Conservation (phyloP, 2,113 vertebrate species). For the Lophura nycthemera region DNA sequence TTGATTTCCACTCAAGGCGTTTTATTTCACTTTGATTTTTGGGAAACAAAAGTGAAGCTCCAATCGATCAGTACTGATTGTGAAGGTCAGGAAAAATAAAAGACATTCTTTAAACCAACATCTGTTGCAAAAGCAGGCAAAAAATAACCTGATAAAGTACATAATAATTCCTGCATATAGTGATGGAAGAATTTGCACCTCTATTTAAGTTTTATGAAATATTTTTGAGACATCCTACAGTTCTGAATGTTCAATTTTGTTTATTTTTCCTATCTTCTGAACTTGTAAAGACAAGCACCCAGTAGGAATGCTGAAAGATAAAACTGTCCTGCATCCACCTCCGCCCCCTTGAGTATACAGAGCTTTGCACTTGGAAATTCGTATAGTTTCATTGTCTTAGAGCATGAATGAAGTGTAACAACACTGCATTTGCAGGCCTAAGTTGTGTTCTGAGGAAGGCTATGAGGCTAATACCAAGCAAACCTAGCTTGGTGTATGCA, state of each 20-base stretch:
- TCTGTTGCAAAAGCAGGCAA: conserved; percentile 64
- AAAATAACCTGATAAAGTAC: conserved; percentile 68
- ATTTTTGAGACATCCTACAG: neutral
- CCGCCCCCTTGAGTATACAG: neutral
- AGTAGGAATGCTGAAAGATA: neutral
- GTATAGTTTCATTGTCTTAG: conserved; percentile 29
- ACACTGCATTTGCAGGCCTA: neutral
- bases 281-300: neutral
- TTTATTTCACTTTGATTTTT: conserved; percentile 97
- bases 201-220: neutral
- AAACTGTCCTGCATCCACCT: neutral
- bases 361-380: conserved; percentile 23
- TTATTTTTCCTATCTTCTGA: neutral
- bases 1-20: conserved; percentile 97
- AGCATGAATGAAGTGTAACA: neutral
- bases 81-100: conserved; percentile 88
- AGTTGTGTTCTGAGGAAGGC: neutral
- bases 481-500: neutral
- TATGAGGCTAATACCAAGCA: neutral
- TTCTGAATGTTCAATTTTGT: neutral
- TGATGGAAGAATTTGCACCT: neutral
- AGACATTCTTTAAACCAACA: conserved; percentile 73
- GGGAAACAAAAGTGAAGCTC: conserved; percentile 89
- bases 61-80: conserved; percentile 86
- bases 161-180: conserved; percentile 44